Percentiles rank a stretch among this genome's conserved stretches.
These are phyloP conservation scores for Drosophila watanabei DNA, from an alignment of 1,140 invertebrate species.

Conservation along the genomic window DNA sequence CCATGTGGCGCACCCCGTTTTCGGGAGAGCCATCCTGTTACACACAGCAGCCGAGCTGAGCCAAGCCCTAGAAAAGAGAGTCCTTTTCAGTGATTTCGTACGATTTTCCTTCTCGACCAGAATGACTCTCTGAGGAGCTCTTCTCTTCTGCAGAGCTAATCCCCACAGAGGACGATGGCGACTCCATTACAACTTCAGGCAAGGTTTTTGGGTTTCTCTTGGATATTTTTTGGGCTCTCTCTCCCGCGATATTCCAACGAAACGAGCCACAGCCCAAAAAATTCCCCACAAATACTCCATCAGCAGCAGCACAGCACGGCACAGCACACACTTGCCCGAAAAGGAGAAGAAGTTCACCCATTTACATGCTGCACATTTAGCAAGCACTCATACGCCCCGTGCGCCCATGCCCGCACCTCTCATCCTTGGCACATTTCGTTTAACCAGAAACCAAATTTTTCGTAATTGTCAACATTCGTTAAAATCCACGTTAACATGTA, in stretches of 20 bases:
- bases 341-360: conserved; percentile 23
- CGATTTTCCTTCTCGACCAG: conserved; percentile 1
- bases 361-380: conserved; percentile 38
- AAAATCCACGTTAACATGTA: conserved; percentile 73
- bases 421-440: conserved; percentile 57
- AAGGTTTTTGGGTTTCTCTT: conserved; percentile 35
- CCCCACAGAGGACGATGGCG: conserved; percentile 13
- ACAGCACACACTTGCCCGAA: conserved; percentile 20
- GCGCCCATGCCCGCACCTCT: conserved; percentile 12
- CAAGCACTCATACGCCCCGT: conserved; percentile 54
- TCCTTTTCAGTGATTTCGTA: background rate
- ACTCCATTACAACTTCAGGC: conserved; percentile 68
- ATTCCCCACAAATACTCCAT: conserved; percentile 49
- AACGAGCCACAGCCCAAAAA: conserved; percentile 81
- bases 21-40: conserved; percentile 44
- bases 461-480: conserved; percentile 83
- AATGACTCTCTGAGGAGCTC: conserved; percentile 13
- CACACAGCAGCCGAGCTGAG: conserved; percentile 41
- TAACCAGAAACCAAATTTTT: conserved; percentile 81
- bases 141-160: conserved; percentile 64
- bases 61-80: conserved; percentile 62
- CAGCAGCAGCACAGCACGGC: conserved; percentile 3
- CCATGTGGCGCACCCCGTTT: conserved; percentile 61
- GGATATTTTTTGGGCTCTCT: conserved; percentile 46
- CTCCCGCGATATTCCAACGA: conserved; percentile 58